Evolutionary conservation across 2,797 vertebrate species (phyloP).

Genomic region (Alca torda): DNA sequence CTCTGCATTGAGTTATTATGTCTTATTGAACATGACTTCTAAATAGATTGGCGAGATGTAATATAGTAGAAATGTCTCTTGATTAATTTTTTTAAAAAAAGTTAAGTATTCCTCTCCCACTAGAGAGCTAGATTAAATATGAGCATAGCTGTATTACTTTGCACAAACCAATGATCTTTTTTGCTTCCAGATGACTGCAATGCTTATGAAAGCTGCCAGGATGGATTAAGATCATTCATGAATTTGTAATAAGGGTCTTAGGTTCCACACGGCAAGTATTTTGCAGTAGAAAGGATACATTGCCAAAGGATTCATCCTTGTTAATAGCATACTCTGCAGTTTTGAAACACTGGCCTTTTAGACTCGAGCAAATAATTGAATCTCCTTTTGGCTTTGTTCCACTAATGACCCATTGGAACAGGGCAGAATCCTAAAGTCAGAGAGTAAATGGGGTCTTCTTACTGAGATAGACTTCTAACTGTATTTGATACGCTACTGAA

Average conservation of each 20-base stretch:
- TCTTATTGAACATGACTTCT: neutral
- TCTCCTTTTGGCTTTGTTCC: conserved; percentile 70
- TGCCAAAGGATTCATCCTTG: conserved; percentile 66
- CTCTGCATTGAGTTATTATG: neutral
- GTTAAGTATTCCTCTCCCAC: neutral
- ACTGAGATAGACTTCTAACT: neutral
- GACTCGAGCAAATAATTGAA: conserved; percentile 59
- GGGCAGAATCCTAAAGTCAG: conserved; percentile 48
- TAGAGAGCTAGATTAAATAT: neutral
- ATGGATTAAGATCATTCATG: conserved; percentile 75
- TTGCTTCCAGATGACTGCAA: conserved; percentile 59
- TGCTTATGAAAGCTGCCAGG: conserved; percentile 72
- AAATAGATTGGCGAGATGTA: neutral
- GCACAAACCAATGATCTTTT: conserved; percentile 51
- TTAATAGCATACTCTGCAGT: conserved; percentile 44
- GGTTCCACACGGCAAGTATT: conserved; percentile 57
- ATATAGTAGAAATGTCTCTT: neutral
- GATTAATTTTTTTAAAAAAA: neutral
- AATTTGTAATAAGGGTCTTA: conserved; percentile 70
- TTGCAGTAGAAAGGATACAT: conserved; percentile 28
- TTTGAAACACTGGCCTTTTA: conserved; percentile 33
- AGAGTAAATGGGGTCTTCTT: conserved; percentile 32
- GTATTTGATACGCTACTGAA: neutral
- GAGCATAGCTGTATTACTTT: conserved; percentile 23
- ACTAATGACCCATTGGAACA: conserved; percentile 69